phyloP scores from a whole-genome alignment of 37 sponge, comb jelly and placozoan genomes.

The Chondrilla cf. caribensis region DNA sequence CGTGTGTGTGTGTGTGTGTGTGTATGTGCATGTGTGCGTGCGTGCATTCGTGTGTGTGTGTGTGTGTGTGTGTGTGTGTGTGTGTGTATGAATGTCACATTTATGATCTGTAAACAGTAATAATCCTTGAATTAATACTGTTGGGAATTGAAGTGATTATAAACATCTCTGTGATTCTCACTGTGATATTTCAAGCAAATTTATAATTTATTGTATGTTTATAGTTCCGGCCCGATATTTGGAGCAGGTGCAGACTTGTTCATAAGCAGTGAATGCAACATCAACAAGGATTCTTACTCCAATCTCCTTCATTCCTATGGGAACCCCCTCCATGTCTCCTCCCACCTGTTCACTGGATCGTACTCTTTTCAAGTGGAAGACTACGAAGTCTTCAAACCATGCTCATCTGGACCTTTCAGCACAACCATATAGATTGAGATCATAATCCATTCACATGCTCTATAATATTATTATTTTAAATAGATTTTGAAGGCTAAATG shows the following conservation, averaged over 20 bases:
- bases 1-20: no score
- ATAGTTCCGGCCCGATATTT: conserved; percentile 86
- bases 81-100: no score
- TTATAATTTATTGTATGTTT: no score
- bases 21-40: no score
- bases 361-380: conserved; percentile 75
- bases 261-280: conserved; percentile 69
- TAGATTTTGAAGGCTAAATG: background rate
- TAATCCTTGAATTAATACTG: no score
- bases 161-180: no score
- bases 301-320: conserved; percentile 70
- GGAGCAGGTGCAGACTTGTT: conserved; percentile 86
- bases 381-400: conserved; percentile 75
- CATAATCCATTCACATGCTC: no score
- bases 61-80: no score
- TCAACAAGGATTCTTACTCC: conserved; percentile 75
- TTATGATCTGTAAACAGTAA: no score
- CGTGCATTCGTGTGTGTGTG: no score
- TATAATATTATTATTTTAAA: background rate
- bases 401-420: conserved; percentile 1
- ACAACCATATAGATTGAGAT: background rate
- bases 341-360: conserved; percentile 39
- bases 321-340: background rate
- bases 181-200: no score
- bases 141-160: no score